Base-by-base conservation (phyloP, 2,113 vertebrate genomes). In the Megalops atlanticus region DNA sequence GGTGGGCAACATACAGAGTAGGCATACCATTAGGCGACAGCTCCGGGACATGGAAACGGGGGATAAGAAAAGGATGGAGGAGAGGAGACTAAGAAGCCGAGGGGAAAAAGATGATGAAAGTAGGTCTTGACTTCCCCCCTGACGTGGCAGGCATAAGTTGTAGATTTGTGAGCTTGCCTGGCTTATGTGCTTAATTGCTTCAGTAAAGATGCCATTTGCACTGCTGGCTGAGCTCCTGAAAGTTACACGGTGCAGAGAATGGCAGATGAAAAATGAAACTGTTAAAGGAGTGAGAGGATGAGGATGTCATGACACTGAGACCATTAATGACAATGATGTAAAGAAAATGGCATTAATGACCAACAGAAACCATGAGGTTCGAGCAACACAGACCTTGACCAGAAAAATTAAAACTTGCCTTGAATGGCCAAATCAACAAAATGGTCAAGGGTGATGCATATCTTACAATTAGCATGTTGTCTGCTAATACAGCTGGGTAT, bases 61-160 rank as follows among this genome's bases (percentile, higher is more conserved):
- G 77, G 81, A 21, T 31, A 39, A 72, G 73, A 33, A 31, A 49
- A 83, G 64, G 45, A 81, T 78, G 72, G 15, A 33, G 43, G 39
- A 68, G 45, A 21, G 83, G 76, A 43, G 41, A 82, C 54, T 47
- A 43, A 80, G 18, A 33, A 79, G 80, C 24, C 31, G 8, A 10
- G 4, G 52, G n/a, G 69, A 36, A 74, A 81, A 47, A 31, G 77
- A 80, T 82, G 81, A 78, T 70, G 83, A 82, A 35, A 73, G 49
- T 78, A 45, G 47, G 27, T 24, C 52, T 35, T 74, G 72, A 81
- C 81, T 10, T 68, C 82, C 58, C 77, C 86, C 79, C 58, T n/a
- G 39, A 82, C 83, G 82, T 86, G 70, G 86, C 74, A 84, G 43
- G 74, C n/a, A 83, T 10, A 82, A 85, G 76, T 83, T 81, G 75